phyloP scores from a whole-genome alignment of 2,888 invertebrate species.

The Silvanus unidentatus region DNA sequence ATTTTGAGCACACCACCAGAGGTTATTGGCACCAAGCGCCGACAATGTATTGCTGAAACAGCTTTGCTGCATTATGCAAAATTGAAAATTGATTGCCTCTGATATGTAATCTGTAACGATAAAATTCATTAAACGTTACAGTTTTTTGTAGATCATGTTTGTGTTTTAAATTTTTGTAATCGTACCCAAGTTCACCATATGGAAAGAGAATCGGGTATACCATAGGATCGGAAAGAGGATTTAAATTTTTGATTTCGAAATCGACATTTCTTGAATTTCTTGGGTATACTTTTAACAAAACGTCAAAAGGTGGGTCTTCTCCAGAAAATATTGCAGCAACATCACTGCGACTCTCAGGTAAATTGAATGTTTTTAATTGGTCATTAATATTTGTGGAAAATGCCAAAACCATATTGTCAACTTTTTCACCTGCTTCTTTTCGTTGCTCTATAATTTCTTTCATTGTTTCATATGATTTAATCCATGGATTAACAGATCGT shows the following conservation, averaged over 20 bases:
- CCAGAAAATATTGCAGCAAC: constrained; percentile 15
- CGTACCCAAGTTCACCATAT: constrained; percentile 13
- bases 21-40: constrained; percentile 2
- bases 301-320: constrained; percentile 11
- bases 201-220: constrained; percentile 19
- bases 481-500: constrained; percentile 2
- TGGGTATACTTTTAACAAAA: constrained; percentile 3
- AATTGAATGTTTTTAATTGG: constrained; percentile 4
- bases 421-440: background rate
- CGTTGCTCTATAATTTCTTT: constrained; percentile 6
- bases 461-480: constrained; percentile 9
- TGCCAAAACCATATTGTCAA: constrained; percentile 2
- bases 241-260: constrained; percentile 10
- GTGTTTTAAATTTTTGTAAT: background rate
- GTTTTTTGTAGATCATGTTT: background rate
- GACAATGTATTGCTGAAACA: constrained; percentile 12
- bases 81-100: background rate
- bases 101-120: background rate
- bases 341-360: constrained; percentile 13
- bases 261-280: background rate
- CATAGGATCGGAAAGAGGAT: constrained; percentile 12
- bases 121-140: background rate
- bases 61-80: constrained; percentile 1
- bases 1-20: background rate
- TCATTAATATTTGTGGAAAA: background rate